Percentiles rank a stretch among this genome's conserved stretches.
These are phyloP conservation scores for Alsophila aescularia DNA, from an alignment of 2,888 invertebrate species.

Conservation along the genomic window DNA sequence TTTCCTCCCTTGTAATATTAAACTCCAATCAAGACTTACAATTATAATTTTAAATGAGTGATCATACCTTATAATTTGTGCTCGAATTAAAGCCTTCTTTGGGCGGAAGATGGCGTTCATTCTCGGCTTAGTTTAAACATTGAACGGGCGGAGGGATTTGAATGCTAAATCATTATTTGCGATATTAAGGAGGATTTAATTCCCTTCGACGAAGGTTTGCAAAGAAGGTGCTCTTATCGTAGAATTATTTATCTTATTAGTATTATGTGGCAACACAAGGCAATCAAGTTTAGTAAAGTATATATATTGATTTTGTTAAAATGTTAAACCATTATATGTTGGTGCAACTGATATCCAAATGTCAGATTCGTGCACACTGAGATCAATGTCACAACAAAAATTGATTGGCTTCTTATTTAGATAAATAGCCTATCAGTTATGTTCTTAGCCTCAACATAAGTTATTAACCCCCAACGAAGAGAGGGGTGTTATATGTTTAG, in stretches of 20 bases:
- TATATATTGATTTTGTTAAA: too few relatives aligned
- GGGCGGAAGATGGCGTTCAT: constrained; percentile 18
- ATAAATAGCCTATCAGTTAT: too few relatives aligned
- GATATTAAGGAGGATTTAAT: not conserved
- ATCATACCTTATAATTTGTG: not conserved
- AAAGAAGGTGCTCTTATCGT: not conserved
- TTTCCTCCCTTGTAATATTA: not conserved
- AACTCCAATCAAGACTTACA: not conserved
- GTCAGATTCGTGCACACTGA: too few relatives aligned
- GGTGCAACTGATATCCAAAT: too few relatives aligned
- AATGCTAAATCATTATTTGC: constrained; percentile 15
- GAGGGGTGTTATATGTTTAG: too few relatives aligned
- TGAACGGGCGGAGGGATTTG: constrained; percentile 8
- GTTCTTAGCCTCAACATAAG: too few relatives aligned
- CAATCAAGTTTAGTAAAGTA: too few relatives aligned
- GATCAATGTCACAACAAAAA: too few relatives aligned
- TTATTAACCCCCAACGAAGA: too few relatives aligned
- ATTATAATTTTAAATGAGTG: not conserved
- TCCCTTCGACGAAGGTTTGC: not conserved
- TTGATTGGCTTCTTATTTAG: too few relatives aligned
- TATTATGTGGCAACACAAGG: not conserved
- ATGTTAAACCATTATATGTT: too few relatives aligned
- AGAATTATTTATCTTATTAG: not conserved
- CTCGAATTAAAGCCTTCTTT: constrained; percentile 3
- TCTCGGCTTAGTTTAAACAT: constrained; percentile 23